A percentile compares a stretch with the other conserved stretches of the same genome.
Conservation (phyloP, 2,888 invertebrate species). For the Lottia scabra region DNA sequence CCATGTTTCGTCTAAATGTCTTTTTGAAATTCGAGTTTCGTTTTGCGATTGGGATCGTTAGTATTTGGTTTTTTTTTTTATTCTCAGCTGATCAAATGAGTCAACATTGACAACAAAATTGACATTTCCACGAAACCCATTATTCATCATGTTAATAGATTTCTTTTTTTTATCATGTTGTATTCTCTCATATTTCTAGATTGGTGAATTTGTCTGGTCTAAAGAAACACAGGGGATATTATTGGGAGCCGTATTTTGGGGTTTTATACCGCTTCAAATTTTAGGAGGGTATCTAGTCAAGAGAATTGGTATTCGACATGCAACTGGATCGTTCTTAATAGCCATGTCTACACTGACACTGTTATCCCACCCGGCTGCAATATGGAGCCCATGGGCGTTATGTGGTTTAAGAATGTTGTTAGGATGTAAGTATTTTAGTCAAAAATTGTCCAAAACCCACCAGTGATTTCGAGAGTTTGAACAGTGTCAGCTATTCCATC, state of each 20-base stretch:
- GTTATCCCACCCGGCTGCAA: conserved; percentile 47
- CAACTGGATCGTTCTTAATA: conserved; percentile 56
- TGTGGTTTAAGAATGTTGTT: conserved; percentile 42
- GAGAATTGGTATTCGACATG: conserved; percentile 53
- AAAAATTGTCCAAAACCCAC: no score
- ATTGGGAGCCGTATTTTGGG: conserved; percentile 74
- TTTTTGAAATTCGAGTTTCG: no score
- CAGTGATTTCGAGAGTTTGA: no score
- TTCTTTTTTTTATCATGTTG: no score
- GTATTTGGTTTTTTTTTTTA: no score
- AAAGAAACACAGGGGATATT: conserved; percentile 72
- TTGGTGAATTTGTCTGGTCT: conserved; percentile 72
- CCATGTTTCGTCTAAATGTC: no score
- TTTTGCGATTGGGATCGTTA: no score
- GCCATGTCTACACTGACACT: conserved; percentile 40
- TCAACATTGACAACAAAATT: no score
- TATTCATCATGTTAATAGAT: no score
- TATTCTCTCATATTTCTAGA: conserved; percentile 31
- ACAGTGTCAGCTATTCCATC: no score
- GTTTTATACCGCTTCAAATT: conserved; percentile 68
- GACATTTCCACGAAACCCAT: no score
- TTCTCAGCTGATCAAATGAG: no score
- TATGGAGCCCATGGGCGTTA: conserved; percentile 35
- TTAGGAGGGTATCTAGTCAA: conserved; percentile 49
- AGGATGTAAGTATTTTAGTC: conserved; percentile 41